Conservation (phyloP, 2,888 invertebrate species). For the Rambutsinella grinnellia region DNA sequence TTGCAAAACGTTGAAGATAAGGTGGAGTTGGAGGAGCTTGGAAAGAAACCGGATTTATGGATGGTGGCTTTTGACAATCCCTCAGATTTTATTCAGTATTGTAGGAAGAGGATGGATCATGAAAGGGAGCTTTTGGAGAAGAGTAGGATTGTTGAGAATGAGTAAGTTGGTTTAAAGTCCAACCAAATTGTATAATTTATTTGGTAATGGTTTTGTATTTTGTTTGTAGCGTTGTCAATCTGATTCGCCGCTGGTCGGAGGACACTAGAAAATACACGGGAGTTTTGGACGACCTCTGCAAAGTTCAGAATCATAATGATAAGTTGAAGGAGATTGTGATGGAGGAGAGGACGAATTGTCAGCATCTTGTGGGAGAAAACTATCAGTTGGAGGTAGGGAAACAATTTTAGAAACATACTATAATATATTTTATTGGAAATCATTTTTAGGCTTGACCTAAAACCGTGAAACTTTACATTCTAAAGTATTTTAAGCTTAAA, state of each 20-base stretch:
- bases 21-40: no score
- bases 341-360: conserved; percentile 61
- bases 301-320: conserved; percentile 36
- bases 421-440: neutral
- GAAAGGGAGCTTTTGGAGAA: conserved; percentile 23
- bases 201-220: no score
- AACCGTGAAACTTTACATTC: neutral
- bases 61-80: conserved; percentile 57
- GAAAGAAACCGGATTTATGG: conserved; percentile 52
- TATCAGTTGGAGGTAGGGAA: conserved; percentile 56
- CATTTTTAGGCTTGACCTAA: neutral
- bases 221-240: conserved; percentile 12
- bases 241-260: conserved; percentile 10
- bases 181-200: neutral
- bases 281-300: conserved; percentile 7
- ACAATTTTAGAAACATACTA: no score
- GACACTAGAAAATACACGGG: conserved; percentile 7
- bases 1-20: no score
- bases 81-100: conserved; percentile 57
- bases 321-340: conserved; percentile 38
- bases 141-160: conserved; percentile 25
- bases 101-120: conserved; percentile 45
- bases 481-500: neutral
- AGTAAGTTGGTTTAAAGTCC: conserved; percentile 15
- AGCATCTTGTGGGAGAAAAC: conserved; percentile 50